Percentiles rank a stretch among this genome's conserved stretches.
Evolutionary conservation across 2,113 vertebrate genomes (phyloP).

Genomic region (Gambusia affinis): DNA sequence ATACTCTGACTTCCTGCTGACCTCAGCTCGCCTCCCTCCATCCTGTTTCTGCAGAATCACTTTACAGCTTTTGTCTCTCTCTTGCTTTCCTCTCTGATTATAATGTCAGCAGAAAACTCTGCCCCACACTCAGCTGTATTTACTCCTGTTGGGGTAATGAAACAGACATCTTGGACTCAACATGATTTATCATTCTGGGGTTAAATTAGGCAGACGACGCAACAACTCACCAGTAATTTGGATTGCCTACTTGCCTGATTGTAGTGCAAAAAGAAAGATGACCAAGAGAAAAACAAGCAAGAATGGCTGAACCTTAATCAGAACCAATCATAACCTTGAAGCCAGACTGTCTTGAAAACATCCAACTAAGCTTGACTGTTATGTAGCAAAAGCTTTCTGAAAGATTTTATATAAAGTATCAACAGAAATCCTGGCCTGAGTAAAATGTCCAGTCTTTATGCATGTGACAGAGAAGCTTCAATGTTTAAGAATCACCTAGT

Average conservation of each 20-base stretch:
- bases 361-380: no score
- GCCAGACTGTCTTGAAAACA: no score
- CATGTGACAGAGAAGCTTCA: no score
- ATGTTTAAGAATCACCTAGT: no score
- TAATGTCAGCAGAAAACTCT: conserved; percentile 7
- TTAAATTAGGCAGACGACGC: neutral
- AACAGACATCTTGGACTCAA: neutral
- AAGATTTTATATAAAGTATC: no score
- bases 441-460: no score
- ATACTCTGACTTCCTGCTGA: conserved; percentile 52
- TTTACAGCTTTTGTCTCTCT: neutral
- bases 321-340: no score
- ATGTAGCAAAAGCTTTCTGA: no score
- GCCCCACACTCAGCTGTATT: neutral
- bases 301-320: no score
- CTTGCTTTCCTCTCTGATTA: neutral
- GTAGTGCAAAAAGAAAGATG: neutral
- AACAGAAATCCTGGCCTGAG: no score
- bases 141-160: neutral
- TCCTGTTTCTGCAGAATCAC: conserved; percentile 46
- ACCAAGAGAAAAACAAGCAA: no score
- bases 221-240: neutral
- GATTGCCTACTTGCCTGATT: neutral
- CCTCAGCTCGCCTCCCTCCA: conserved; percentile 14
- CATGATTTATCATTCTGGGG: neutral